Evolutionary conservation across 2,113 vertebrate species (phyloP).

Genomic region (Paratilapia polleni): DNA sequence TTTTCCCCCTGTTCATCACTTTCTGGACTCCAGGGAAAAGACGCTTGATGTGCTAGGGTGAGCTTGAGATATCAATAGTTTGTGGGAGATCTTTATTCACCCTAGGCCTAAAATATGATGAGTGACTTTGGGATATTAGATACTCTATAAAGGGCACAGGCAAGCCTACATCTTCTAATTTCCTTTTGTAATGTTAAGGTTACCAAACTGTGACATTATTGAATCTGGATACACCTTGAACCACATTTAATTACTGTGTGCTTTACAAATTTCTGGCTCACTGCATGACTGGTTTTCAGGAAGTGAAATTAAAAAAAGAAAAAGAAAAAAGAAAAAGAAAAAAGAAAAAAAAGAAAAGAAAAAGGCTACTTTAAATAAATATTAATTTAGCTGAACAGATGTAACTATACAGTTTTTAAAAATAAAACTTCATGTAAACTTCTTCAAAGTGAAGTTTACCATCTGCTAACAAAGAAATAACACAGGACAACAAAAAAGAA

Average conservation of each 20-base stretch:
- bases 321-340: too few species aligned
- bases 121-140: conserved; percentile 43
- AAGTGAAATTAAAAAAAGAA: not conserved
- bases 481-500: too few species aligned
- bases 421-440: not conserved
- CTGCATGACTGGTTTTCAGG: not conserved
- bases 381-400: not conserved
- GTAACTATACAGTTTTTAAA: not conserved
- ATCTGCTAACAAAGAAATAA: not conserved
- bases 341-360: too few species aligned
- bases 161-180: conserved; percentile 34
- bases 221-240: conserved; percentile 5
- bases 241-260: conserved; percentile 14
- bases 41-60: not conserved
- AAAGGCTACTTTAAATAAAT: too few species aligned
- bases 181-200: conserved; percentile 13
- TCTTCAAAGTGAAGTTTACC: not conserved
- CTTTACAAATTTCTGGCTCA: not conserved
- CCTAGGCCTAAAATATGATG: conserved; percentile 27
- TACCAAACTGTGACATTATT: conserved; percentile 6
- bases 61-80: not conserved
- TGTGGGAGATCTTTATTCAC: conserved; percentile 12
- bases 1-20: not conserved
- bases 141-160: not conserved
- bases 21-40: not conserved